phyloP scores from a whole-genome alignment of 2,888 invertebrate species.

The Drosophila leonis region DNA sequence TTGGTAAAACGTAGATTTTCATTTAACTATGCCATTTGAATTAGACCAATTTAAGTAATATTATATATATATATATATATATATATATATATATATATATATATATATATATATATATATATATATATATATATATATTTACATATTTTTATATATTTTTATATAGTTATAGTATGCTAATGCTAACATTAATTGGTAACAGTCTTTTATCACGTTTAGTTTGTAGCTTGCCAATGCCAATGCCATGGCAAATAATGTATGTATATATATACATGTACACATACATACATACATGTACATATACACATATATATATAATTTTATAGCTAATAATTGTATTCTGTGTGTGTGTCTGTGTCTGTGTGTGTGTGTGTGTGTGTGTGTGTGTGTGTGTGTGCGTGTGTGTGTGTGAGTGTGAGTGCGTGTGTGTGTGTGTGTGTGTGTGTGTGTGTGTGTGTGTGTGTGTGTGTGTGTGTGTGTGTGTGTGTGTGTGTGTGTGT shows the following conservation, averaged over 20 bases:
- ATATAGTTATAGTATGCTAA: slow-evolving; percentile 31
- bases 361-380: too few species aligned
- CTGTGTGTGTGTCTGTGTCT: slow-evolving; percentile 2
- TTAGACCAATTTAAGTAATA: slow-evolving; percentile 47
- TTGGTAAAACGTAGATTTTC: slow-evolving; percentile 36
- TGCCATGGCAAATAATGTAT: slow-evolving; percentile 18
- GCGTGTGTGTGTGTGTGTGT: slow-evolving; percentile 3
- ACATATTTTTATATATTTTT: slow-evolving; percentile 7
- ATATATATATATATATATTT: slow-evolving; percentile 5
- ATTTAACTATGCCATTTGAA: slow-evolving; percentile 41
- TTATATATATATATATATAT: slow-evolving; percentile 29
- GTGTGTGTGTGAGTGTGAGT: slow-evolving; percentile 19
- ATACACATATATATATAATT: slow-evolving; percentile 5
- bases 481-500: slow-evolving; percentile 5
- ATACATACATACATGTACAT: slow-evolving; percentile 9
- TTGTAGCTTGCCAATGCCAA: slow-evolving; percentile 40
- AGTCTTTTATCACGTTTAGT: slow-evolving; percentile 83
- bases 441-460: too few species aligned
- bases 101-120: slow-evolving; percentile 23
- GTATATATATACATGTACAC: slow-evolving; percentile 10
- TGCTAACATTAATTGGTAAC: slow-evolving; percentile 68
- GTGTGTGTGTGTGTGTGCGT: too few species aligned
- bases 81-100: slow-evolving; percentile 13
- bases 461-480: too few species aligned
- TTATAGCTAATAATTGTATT: slow-evolving; percentile 43